Base-by-base conservation (phyloP, 92 coral and sea anemone genomes). In the Pocillopora grandis region DNA sequence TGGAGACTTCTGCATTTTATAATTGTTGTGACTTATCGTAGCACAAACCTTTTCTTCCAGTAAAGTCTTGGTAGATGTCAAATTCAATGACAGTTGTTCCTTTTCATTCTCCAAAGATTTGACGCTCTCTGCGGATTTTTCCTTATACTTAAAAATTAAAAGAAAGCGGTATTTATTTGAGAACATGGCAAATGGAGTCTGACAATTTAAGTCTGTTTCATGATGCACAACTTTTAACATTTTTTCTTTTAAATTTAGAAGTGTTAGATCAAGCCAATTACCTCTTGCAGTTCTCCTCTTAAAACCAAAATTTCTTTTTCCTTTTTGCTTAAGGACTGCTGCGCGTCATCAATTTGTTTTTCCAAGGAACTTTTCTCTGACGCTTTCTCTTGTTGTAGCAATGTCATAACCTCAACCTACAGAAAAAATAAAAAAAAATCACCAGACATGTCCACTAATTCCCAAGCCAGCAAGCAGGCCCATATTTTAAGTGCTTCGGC, bases 41-140 rank as follows among this genome's bases (percentile, higher is more conserved):
- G 31, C 1, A n/a, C 86, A 57, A 15, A 94, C 98, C 92, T 89
- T 94, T 55, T 94, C 98, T 35, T 94, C 93, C 58, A 91, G 58
- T 23, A 84, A 87, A 13, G 90, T 79, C 80, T 89, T 92, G 33
- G 95, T 86, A 12, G 92, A 76, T 0, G 93, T 63, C 80, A 94
- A 76, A 65, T 48, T 87, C 60, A 81, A 58, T 4, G 88, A 59
- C 1, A 94, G 77, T 71, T 88, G 92, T 35, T 91, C 93, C 87
- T 82, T 90, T 55, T 87, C 93, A 61, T 90, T 79, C 75, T 90
- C 92, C 56, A 94, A 85, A 18, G 80, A 71, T 78, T 90, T 91
- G 21, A 89, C 72, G 81, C 76, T 74, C 80, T 67, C 74, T 37
- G 85, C 77, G 1, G 61, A n/a, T 23, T 70, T 37, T 70, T 80